A percentile compares a stretch with the other conserved stretches of the same genome.
Conservation (phyloP, 2,113 vertebrate species). For the Abramis brama region DNA sequence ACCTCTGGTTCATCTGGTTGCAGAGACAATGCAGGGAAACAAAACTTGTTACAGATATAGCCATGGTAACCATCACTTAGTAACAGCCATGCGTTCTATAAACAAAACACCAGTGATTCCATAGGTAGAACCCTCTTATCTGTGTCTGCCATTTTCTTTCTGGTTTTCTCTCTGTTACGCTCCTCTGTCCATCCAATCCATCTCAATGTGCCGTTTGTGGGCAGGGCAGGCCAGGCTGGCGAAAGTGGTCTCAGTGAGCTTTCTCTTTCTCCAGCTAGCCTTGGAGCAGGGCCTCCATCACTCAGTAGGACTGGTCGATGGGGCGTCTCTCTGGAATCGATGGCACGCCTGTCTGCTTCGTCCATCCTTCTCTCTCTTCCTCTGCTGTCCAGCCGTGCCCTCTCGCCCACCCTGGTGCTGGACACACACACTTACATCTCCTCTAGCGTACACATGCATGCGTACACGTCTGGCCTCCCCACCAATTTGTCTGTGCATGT, state of each 20-base stretch:
- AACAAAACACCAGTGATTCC: constrained; percentile 49
- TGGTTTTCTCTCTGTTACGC: constrained; percentile 3
- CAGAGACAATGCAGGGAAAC: constrained; percentile 7
- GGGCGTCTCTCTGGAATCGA: constrained; percentile 84
- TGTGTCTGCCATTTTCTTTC: constrained; percentile 54
- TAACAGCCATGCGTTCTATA: constrained; percentile 25
- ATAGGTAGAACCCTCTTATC: constrained; percentile 42
- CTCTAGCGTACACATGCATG: constrained; percentile 64
- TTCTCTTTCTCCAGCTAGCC: constrained; percentile 67
- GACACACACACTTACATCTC: constrained; percentile 43
- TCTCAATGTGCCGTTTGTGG: constrained; percentile 81
- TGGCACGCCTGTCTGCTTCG: constrained; percentile 77
- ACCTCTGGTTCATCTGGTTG: background rate
- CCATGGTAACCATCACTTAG: constrained; percentile 52
- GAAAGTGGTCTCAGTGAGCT: constrained; percentile 82
- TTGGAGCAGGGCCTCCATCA: constrained; percentile 82
- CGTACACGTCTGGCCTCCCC: constrained; percentile 77
- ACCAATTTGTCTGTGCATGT: constrained; percentile 93
- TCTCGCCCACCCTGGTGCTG: constrained; percentile 50
- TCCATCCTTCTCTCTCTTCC: constrained; percentile 42
- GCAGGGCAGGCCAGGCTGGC: constrained; percentile 69
- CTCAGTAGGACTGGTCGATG: constrained; percentile 88
- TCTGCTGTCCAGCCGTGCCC: constrained; percentile 47
- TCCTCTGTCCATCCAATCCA: constrained; percentile 72
- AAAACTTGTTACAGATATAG: constrained; percentile 31